Conservation (phyloP, 2,888 invertebrate species). For the Drosophila nr. fundita region DNA sequence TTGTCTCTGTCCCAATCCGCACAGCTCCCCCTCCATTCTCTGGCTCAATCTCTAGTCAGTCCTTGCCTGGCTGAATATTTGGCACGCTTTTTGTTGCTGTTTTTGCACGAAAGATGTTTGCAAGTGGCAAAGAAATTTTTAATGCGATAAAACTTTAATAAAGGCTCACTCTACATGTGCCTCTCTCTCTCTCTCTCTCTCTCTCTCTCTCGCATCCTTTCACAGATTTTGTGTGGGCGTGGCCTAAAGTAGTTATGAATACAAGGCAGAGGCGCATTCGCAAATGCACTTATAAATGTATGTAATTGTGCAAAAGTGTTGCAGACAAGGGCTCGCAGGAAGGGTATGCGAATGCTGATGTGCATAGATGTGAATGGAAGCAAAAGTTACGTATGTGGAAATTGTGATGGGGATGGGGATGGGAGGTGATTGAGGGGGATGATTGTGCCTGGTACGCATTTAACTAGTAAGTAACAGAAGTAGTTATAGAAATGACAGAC, state of each 20-base stretch:
- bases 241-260: slow-evolving; percentile 78
- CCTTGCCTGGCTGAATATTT: slow-evolving; percentile 68
- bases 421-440: neutral
- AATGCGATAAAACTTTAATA: slow-evolving; percentile 81
- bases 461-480: slow-evolving; percentile 79
- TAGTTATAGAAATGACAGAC: slow-evolving; percentile 78
- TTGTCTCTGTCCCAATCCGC: slow-evolving; percentile 57
- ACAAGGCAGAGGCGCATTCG: slow-evolving; percentile 61
- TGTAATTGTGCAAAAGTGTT: slow-evolving; percentile 81
- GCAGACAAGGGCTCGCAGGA: slow-evolving; percentile 24
- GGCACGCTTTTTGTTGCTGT: slow-evolving; percentile 66
- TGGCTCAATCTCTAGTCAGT: slow-evolving; percentile 54
- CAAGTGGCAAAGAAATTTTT: slow-evolving; percentile 73
- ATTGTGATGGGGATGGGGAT: slow-evolving; percentile 3
- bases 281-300: slow-evolving; percentile 81
- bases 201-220: neutral
- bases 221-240: slow-evolving; percentile 43
- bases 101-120: slow-evolving; percentile 74
- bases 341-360: neutral
- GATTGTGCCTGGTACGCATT: slow-evolving; percentile 45
- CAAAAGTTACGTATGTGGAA: slow-evolving; percentile 50
- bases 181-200: neutral
- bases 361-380: slow-evolving; percentile 48
- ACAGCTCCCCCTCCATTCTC: slow-evolving; percentile 22
- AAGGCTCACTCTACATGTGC: slow-evolving; percentile 62